Evolutionary conservation across 2,113 vertebrate species (phyloP).

Genomic region (Passer montanus): DNA sequence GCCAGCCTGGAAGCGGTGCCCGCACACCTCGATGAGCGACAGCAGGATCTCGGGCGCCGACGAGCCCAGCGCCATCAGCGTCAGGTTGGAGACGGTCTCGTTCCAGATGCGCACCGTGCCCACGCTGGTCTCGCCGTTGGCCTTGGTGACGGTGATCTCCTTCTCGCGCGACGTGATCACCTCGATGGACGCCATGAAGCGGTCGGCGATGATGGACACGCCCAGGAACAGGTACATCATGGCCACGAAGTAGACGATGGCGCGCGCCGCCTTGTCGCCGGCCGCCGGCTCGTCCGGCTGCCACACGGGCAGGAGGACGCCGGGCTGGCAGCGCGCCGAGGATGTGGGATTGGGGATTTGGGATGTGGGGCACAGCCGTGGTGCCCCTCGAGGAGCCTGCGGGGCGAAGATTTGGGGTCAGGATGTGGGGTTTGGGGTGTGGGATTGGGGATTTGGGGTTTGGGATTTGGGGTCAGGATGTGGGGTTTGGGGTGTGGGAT

Average conservation of each 20-base stretch:
- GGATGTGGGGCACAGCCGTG: too few species aligned
- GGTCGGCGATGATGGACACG: conserved; percentile 96
- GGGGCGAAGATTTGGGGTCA: too few species aligned
- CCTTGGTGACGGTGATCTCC: conserved; percentile 94
- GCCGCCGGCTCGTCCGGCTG: conserved; percentile 77
- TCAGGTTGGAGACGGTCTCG: conserved; percentile 95
- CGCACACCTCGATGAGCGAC: conserved; percentile 94
- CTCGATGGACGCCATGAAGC: conserved; percentile 98
- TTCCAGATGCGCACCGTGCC: conserved; percentile 97
- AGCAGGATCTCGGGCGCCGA: conserved; percentile 94
- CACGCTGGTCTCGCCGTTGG: conserved; percentile 92
- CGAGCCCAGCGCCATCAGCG: conserved; percentile 92
- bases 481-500: too few species aligned
- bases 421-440: too few species aligned
- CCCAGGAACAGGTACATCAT: conserved; percentile 98
- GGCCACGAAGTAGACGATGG: conserved; percentile 90
- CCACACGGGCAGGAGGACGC: conserved; percentile 92
- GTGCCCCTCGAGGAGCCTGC: too few species aligned
- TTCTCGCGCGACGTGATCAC: conserved; percentile 98
- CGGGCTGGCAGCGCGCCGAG: conserved; percentile 32
- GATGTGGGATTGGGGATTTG: too few species aligned
- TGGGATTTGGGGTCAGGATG: too few species aligned
- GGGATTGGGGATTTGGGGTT: too few species aligned
- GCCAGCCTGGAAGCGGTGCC: conserved; percentile 87
- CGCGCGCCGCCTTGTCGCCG: conserved; percentile 82